A percentile compares a stretch with the other conserved stretches of the same genome.
Evolutionary conservation across 2,113 vertebrate species (phyloP).

Genomic region (Cephalopterus ornatus): DNA sequence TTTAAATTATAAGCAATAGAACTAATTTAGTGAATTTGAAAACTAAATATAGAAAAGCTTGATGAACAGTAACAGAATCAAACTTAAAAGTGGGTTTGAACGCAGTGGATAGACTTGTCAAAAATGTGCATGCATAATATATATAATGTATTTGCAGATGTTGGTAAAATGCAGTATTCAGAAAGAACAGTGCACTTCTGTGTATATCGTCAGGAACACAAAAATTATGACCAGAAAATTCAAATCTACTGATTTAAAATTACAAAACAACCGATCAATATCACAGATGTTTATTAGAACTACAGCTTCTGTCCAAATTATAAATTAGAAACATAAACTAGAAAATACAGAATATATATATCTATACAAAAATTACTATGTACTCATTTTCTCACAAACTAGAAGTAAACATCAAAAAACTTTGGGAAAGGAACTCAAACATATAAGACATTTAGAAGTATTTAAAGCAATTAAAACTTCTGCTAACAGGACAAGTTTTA

Average conservation of each 20-base stretch:
- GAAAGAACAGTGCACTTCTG: not conserved
- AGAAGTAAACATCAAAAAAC: not conserved
- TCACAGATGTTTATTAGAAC: not conserved
- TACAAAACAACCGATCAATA: not conserved
- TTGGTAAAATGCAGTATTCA: not conserved
- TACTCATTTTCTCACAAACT: not conserved
- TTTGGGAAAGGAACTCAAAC: not conserved
- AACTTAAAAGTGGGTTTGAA: not conserved
- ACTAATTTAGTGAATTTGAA: not conserved
- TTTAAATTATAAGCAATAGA: not conserved
- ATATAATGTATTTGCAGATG: not conserved
- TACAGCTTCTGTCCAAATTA: not conserved
- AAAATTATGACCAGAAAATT: not conserved
- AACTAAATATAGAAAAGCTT: not conserved
- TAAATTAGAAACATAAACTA: not conserved
- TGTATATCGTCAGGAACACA: not conserved
- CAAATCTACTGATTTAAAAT: not conserved
- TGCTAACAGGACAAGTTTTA: not conserved
- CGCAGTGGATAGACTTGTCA: not conserved
- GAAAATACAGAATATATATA: not conserved
- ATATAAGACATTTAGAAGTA: not conserved
- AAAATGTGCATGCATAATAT: not conserved
- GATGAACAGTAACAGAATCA: not conserved
- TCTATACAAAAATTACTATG: not conserved
- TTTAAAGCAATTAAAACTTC: not conserved